Conservation (phyloP, 2,888 invertebrate species). For the Mechanitis mazaeus region DNA sequence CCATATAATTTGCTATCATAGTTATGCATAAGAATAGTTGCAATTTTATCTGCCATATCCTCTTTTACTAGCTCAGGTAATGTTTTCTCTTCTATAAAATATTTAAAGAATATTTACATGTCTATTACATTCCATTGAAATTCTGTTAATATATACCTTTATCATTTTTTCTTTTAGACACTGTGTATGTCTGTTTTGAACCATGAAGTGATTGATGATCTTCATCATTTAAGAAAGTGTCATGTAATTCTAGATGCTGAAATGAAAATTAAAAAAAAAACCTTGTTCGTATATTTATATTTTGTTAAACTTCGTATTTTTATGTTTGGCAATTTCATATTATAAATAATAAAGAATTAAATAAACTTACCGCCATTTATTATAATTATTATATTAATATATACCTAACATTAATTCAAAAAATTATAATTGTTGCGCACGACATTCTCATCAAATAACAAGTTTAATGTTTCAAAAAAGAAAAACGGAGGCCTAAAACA, state of each 20-base stretch:
- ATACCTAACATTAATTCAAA: slow-evolving; percentile 13
- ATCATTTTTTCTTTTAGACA: slow-evolving; percentile 52
- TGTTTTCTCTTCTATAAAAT: slow-evolving; percentile 44
- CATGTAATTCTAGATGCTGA: slow-evolving; percentile 51
- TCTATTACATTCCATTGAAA: slow-evolving; percentile 6
- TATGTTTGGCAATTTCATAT: slow-evolving; percentile 1
- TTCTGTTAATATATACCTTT: slow-evolving; percentile 43
- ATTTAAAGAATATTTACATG: background rate
- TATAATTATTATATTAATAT: slow-evolving; percentile 10
- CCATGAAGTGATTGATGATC: slow-evolving; percentile 46
- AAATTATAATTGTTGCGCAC: slow-evolving; percentile 16
- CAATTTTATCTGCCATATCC: slow-evolving; percentile 49
- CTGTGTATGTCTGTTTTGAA: slow-evolving; percentile 42
- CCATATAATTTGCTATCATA: slow-evolving; percentile 59
- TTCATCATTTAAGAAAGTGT: slow-evolving; percentile 53
- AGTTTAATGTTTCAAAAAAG: slow-evolving; percentile 22
- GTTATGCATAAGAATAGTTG: slow-evolving; percentile 52
- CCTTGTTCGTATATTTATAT: slow-evolving; percentile 1
- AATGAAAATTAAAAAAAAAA: slow-evolving; percentile 2
- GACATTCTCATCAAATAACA: slow-evolving; percentile 21
- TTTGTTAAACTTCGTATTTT: background rate
- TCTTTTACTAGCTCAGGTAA: slow-evolving; percentile 48
- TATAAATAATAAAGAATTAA: background rate
- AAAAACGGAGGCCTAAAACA: slow-evolving; percentile 49
- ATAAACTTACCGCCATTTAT: slow-evolving; percentile 58